These are phyloP conservation scores for Antheraea pernyi DNA, from an alignment of 1,140 invertebrate species.

Conservation along the genomic window DNA sequence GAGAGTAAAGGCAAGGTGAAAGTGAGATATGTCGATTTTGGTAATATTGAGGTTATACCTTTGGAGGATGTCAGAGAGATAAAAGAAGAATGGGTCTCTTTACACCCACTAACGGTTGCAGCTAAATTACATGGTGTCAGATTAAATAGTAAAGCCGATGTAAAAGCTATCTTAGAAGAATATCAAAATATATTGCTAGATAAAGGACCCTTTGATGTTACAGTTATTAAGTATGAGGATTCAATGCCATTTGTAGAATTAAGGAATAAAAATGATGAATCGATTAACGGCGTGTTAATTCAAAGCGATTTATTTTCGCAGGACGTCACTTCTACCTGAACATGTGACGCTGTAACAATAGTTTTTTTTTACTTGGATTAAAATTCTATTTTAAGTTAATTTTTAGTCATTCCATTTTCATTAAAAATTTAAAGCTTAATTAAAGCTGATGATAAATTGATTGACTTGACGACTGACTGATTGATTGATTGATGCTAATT, in stretches of 20 bases:
- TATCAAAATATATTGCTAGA: conserved; percentile 51
- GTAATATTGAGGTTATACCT: conserved; percentile 54
- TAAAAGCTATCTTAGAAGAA: conserved; percentile 32
- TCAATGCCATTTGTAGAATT: conserved; percentile 47
- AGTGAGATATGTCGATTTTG: conserved; percentile 71
- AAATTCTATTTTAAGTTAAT: too few species aligned
- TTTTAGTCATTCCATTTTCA: too few species aligned
- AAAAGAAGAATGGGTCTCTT: conserved; percentile 40
- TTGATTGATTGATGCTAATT: conserved; percentile 49
- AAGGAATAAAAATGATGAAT: conserved; percentile 41
- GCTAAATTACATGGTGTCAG: conserved; percentile 44
- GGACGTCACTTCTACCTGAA: neutral
- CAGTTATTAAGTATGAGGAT: conserved; percentile 38
- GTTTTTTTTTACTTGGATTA: too few species aligned
- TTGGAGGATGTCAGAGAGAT: conserved; percentile 57
- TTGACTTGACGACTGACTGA: too few species aligned
- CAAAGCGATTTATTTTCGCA: conserved; percentile 19
- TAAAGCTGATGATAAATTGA: conserved; percentile 39
- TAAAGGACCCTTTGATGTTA: conserved; percentile 51
- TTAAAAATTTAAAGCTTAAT: too few species aligned
- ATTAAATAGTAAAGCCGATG: conserved; percentile 46
- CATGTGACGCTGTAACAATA: too few species aligned
- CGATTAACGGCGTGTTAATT: conserved; percentile 52
- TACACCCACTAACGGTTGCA: conserved; percentile 50
- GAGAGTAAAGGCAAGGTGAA: conserved; percentile 48